Evolutionary conservation across 2,113 vertebrate genomes (phyloP), one percentile per base, ranked within the genome.

Genomic region (Etheostoma cragini): DNA sequence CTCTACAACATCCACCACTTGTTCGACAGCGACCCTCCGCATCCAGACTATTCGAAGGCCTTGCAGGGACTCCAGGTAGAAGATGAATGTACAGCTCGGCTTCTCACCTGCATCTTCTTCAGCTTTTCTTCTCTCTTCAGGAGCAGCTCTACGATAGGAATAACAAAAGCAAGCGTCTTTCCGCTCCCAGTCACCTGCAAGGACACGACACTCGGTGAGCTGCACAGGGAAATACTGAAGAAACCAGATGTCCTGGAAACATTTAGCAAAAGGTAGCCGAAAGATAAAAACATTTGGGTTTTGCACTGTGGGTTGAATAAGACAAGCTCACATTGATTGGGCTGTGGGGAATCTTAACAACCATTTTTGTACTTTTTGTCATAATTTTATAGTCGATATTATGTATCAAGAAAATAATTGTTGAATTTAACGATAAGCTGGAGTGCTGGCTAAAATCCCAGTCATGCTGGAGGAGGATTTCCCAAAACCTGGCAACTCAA

Each of bases 151-250:
- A 99, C 77, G 0, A 98, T 86, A 6, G 98, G 98, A 80, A 99
- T 99, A 22, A 99, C 95, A 77, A 99, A 99, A 0, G 98, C 98
- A 0, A 99, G 92, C 0, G 98, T 99, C 88, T 99, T 99, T 6
- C 98, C 98, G 6, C 98, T 99, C 2, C 98, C 98, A 0, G 98
- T 99, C 56, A 99, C 96, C 98, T 99, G 81, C 0, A 78, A 64
- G 47, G 0, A 77, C 0, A 42, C 15, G 21, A 62, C 8, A 11
- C 6, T 22, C 17, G 11, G 11, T 19, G 14, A 71, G 49, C 14
- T 6, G 15, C n/a, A 47, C 13, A 57, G 42, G 22, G 10, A 13
- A 63, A 30, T 16, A 5, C 5, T 24, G 10, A 30, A 5, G 13
- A 19, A 30, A 19, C 24, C 10, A 3, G 4, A 14, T 3, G 2